These are phyloP conservation scores for Xiphophorus birchmanni DNA, from an alignment of 2,797 vertebrate genomes.

Conservation along the genomic window DNA sequence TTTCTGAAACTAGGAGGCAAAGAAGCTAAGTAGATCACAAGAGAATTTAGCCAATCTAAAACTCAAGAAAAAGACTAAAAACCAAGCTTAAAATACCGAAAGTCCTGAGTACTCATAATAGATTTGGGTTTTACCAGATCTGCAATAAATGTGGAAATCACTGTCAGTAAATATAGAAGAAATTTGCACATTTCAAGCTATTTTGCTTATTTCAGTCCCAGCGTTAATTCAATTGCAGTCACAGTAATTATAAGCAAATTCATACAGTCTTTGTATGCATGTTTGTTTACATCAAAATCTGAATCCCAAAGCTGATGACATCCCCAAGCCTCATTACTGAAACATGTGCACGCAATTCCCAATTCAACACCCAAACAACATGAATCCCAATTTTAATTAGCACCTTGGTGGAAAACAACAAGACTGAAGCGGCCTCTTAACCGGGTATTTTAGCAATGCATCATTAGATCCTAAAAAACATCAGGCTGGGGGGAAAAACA, in stretches of 20 bases:
- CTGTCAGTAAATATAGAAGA: not conserved
- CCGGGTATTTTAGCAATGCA: slow-evolving; percentile 75
- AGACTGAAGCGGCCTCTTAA: slow-evolving; percentile 50
- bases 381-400: slow-evolving; percentile 75
- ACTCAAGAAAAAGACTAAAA: not conserved
- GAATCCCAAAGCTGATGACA: slow-evolving; percentile 38
- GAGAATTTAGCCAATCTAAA: not conserved
- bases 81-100: not conserved
- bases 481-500: slow-evolving; percentile 4
- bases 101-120: not conserved
- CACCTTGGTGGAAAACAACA: slow-evolving; percentile 65
- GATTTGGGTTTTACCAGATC: not conserved
- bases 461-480: slow-evolving; percentile 69
- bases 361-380: slow-evolving; percentile 33
- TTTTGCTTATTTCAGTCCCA: slow-evolving; percentile 13
- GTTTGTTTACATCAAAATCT: slow-evolving; percentile 17
- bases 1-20: not conserved
- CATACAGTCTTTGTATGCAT: not conserved
- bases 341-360: slow-evolving; percentile 22
- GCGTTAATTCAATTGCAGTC: slow-evolving; percentile 28
- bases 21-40: not conserved
- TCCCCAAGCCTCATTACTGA: slow-evolving; percentile 20
- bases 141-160: not conserved
- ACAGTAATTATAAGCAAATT: slow-evolving; percentile 36
- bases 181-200: not conserved